These are phyloP conservation scores for Leptogaster cylindrica DNA, from an alignment of 2,888 invertebrate species.

Conservation along the genomic window DNA sequence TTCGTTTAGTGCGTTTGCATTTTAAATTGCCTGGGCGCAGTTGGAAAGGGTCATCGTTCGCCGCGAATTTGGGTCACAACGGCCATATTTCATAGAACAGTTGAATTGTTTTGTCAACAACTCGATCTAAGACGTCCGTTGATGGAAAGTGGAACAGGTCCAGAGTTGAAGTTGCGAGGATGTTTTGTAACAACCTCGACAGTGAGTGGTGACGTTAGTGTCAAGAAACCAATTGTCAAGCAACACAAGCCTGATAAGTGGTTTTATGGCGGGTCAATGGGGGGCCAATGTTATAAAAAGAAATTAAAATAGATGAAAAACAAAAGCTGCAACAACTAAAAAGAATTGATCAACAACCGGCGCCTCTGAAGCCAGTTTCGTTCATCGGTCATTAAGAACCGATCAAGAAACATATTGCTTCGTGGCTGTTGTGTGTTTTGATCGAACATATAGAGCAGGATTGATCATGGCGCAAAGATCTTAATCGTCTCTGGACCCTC, in stretches of 20 bases:
- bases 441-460: slow-evolving; percentile 6
- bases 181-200: too few relatives aligned
- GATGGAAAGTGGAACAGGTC: too few relatives aligned
- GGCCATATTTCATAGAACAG: not conserved
- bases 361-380: slow-evolving; percentile 22
- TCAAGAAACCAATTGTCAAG: not conserved
- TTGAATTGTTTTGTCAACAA: slow-evolving; percentile 34
- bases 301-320: too few relatives aligned
- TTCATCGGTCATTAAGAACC: slow-evolving; percentile 8
- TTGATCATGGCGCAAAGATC: not conserved
- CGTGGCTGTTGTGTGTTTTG: slow-evolving; percentile 17
- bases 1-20: slow-evolving; percentile 23
- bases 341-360: not conserved
- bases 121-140: slow-evolving; percentile 27
- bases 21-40: not conserved
- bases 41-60: slow-evolving; percentile 33
- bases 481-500: slow-evolving; percentile 14
- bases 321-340: too few relatives aligned
- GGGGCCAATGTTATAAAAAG: slow-evolving; percentile 8
- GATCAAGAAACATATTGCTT: not conserved
- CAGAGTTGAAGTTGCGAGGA: too few relatives aligned
- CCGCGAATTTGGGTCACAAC: slow-evolving; percentile 22
- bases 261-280: slow-evolving; percentile 4
- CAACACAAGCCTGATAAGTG: not conserved
- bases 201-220: not conserved